Evolutionary conservation across 1,140 invertebrate genomes (phyloP).

Genomic region (Micrasema minimum): DNA sequence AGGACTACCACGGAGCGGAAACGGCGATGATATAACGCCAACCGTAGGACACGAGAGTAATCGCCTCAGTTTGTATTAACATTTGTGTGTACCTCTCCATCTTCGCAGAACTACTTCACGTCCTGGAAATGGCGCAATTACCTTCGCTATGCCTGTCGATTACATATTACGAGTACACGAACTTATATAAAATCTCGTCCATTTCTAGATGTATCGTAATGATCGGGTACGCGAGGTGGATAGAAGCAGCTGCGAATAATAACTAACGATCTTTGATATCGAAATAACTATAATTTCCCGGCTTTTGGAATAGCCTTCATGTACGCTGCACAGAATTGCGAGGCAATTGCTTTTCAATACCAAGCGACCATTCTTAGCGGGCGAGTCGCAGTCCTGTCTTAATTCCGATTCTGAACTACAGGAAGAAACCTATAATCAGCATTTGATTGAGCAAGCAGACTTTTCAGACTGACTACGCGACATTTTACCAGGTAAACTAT

Average conservation of each 20-base stretch:
- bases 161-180: background rate
- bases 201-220: background rate
- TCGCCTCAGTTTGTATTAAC: background rate
- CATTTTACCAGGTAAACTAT: too few species aligned
- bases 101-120: background rate
- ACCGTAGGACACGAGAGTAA: background rate
- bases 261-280: constrained; percentile 31
- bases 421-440: constrained; percentile 11
- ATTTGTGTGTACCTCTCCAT: background rate
- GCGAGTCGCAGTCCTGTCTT: background rate
- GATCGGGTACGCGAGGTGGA: background rate
- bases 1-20: background rate
- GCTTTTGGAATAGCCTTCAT: constrained; percentile 5
- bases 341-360: constrained; percentile 12
- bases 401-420: background rate
- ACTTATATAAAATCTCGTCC: background rate
- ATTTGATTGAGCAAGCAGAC: background rate
- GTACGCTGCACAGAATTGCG: constrained; percentile 4
- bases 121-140: background rate
- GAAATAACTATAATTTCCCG: constrained; percentile 4
- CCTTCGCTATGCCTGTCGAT: background rate
- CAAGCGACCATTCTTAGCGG: constrained; percentile 2
- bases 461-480: too few species aligned
- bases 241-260: background rate
- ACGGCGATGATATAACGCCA: background rate